Evolutionary conservation across 1,140 invertebrate genomes (phyloP), one percentile per base, ranked within the genome.

Genomic region (Lordiphosa collinella): DNA sequence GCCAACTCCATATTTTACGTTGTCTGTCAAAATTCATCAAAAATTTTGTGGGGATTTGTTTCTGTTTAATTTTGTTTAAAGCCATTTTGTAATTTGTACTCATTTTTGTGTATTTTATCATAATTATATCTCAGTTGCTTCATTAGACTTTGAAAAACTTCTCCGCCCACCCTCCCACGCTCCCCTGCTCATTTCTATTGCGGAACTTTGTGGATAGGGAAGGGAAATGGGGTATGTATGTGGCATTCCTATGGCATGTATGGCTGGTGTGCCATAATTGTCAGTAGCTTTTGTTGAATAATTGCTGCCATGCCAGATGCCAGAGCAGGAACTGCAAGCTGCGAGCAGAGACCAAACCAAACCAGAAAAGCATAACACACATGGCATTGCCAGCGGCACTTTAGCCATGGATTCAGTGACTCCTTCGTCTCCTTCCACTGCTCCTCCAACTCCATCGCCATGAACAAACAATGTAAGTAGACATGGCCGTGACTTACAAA

Each of bases 251-350:
- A 48, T 34, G 63, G 62, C 49, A 47, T 79, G 65, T 82, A 74
- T 66, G 60, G 78, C 51, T 80, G 76, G 65, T 82, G 75, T 75
- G 75, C 76, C 75, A 80, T 80, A 80, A 80, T 80, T 80, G 75
- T 80, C 75, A 80, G 75, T 80, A 82, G 75, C 75, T 80, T 80
- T 80, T 80, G 75, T 80, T 80, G 75, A 80, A 80, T 80, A 80
- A 80, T 80, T 80, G 75, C 75, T 80, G 75, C 66, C 71, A 71
- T 80, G 66, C 75, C 75, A 73, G 78, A 80, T 79, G 75, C 70
- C 71, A 73, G 55, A 61, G 75, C 62, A 66, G 37, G 51, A 65
- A 16, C 47, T 18, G 14, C 14, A 44, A 16, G 37, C 12, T 25
- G 29, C 12, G 25, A 46, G 51, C 11, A 25, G 18, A 11, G 13